These are phyloP conservation scores for Erebia ligea DNA, from an alignment of 2,888 invertebrate species.

Conservation along the genomic window DNA sequence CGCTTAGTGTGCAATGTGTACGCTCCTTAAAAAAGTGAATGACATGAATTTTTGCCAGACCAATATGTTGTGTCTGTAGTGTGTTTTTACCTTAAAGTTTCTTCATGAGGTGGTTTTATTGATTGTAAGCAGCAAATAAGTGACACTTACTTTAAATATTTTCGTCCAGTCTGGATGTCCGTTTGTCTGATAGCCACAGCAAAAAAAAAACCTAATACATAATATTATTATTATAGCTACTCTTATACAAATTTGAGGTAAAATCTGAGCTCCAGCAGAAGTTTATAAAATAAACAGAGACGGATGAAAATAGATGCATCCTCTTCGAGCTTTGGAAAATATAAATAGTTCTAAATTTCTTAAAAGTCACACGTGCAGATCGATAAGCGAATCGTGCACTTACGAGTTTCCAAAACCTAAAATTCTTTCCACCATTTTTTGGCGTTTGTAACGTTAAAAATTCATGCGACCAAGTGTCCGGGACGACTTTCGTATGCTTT, in stretches of 20 bases:
- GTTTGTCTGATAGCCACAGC: background rate
- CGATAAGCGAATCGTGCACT: conserved; percentile 57
- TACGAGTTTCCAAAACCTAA: conserved; percentile 57
- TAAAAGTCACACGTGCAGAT: conserved; percentile 44
- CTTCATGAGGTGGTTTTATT: background rate
- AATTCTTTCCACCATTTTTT: conserved; percentile 58
- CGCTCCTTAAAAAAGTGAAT: too few relatives aligned
- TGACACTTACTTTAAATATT: too few relatives aligned
- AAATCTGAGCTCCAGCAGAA: background rate
- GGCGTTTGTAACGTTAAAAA: conserved; percentile 56
- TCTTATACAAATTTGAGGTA: background rate
- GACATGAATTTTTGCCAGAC: too few relatives aligned
- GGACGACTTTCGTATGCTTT: conserved; percentile 43
- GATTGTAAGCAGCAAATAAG: too few relatives aligned
- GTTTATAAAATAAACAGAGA: conserved; percentile 18
- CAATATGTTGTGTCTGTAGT: too few relatives aligned
- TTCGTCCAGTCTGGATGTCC: too few relatives aligned
- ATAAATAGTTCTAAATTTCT: conserved; percentile 36
- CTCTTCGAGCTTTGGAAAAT: conserved; percentile 24
- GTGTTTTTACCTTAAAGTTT: background rate
- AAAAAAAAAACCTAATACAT: background rate
- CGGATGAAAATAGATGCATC: conserved; percentile 24
- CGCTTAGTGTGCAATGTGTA: too few relatives aligned
- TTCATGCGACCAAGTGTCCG: conserved; percentile 60
- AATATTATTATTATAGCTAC: background rate